Evolutionary conservation across 2,888 invertebrate genomes (phyloP), one percentile per base, ranked within the genome.

Genomic region (Linnaemya tessellans): DNA sequence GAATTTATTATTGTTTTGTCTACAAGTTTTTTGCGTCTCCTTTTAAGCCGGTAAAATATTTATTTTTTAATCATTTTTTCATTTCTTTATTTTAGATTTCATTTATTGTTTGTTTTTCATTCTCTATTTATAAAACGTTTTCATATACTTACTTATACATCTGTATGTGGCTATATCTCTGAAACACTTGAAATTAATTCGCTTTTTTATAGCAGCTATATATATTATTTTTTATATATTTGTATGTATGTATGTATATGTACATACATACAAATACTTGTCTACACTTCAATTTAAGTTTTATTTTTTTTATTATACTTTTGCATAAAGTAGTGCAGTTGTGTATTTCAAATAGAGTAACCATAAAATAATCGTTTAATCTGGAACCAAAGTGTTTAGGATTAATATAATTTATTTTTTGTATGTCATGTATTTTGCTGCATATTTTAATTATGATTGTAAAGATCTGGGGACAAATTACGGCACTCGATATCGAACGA

Each of bases 11-110:
- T 65, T 77, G 22, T 77, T 43, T 3, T 46, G 38, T 49, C 18
- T 38, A 35, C 43, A 1, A 20, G 18, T 64, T 51, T n/a, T 43
- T 35, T 43, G 15, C 13, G 15, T 74, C 35, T 67, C n/a, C 22
- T 46, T 22, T 58, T 15, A 70, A 62, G 70, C 79, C 70, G 79
- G 70, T 30, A 70, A 62, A 70, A 62, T 79, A 70, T 79, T 70
- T 54, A 62, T 30, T 35, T 58, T 77, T 54, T 43, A 43, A 56
- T 56, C 35, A 11, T 46, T 75, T 65, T 67, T 51, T 35, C 30
- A 15, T 30, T 41, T 77, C 46, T 67, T 56, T 15, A 20, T 51
- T 46, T 38, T 46, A 56, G 41, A 30, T 56, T 56, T 46, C 25
- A 15, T 51, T 64, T 70, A 20, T 54, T 70, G 51, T 70, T 79